Conservation (phyloP, 2,888 invertebrate species). For the Chrysolina americana region DNA sequence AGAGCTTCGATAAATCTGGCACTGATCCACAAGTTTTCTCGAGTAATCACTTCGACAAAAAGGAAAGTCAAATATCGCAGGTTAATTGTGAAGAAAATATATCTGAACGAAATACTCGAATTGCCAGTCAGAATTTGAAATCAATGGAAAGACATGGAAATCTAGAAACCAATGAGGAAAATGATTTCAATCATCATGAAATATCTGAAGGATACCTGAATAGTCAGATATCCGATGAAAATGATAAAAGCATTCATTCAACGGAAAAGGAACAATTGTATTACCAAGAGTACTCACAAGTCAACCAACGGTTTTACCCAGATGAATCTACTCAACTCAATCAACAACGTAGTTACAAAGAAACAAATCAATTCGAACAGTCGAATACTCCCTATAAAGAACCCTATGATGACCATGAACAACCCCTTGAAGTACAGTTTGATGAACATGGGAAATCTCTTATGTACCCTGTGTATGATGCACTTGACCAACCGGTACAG, state of each 20-base stretch:
- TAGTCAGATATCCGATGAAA: background rate
- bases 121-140: background rate
- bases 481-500: conserved; percentile 37
- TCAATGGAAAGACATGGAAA: background rate
- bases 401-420: conserved; percentile 37
- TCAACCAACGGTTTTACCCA: background rate
- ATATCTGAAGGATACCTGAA: background rate
- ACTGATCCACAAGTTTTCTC: no score
- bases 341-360: background rate
- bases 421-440: conserved; percentile 29
- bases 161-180: background rate
- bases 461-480: background rate
- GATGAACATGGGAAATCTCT: conserved; percentile 38
- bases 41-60: no score
- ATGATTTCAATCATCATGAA: background rate
- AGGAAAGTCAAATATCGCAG: no score
- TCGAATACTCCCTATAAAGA: background rate
- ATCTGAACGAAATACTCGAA: background rate
- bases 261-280: background rate
- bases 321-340: background rate
- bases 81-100: background rate
- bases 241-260: background rate
- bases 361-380: background rate
- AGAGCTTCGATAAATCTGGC: no score
- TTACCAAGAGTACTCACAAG: background rate